Evolutionary conservation across 1,140 invertebrate species (phyloP).

Genomic region (Dendroctonus valens): DNA sequence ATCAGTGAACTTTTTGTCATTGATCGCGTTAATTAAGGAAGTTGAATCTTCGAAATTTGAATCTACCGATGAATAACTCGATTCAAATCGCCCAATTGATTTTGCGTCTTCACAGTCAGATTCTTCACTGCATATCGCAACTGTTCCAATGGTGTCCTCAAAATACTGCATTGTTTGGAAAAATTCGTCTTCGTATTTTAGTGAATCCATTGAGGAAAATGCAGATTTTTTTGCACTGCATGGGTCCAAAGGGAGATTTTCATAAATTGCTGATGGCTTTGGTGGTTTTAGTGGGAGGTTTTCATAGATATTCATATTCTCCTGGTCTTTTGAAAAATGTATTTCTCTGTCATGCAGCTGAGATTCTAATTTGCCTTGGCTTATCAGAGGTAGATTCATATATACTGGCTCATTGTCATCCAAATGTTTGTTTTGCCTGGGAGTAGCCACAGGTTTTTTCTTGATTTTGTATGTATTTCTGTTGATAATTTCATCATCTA

Average conservation of each 20-base stretch:
- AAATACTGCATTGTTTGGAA: constrained; percentile 18
- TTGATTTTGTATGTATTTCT: neutral
- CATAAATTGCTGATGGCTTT: constrained; percentile 15
- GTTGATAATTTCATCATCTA: constrained; percentile 6
- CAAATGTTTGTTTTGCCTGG: constrained; percentile 9
- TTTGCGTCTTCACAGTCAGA: constrained; percentile 2
- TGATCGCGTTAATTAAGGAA: neutral
- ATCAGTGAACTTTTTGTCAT: constrained; percentile 14
- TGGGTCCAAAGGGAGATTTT: constrained; percentile 8
- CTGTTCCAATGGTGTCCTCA: constrained; percentile 20
- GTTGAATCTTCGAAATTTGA: constrained; percentile 9
- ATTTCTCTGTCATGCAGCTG: neutral
- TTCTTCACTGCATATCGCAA: constrained; percentile 8
- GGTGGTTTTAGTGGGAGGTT: constrained; percentile 1
- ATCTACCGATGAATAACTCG: neutral
- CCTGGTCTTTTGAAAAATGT: neutral
- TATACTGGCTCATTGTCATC: constrained; percentile 9
- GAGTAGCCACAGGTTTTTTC: constrained; percentile 20
- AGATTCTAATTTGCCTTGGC: neutral
- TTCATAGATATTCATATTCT: constrained; percentile 9
- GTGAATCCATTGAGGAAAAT: constrained; percentile 2
- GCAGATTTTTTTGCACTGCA: too few relatives aligned
- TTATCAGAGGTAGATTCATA: constrained; percentile 11
- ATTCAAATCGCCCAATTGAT: neutral
- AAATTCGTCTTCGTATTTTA: constrained; percentile 21